Evolutionary conservation across 2,113 vertebrate species (phyloP).

Genomic region (Nymphicus hollandicus): DNA sequence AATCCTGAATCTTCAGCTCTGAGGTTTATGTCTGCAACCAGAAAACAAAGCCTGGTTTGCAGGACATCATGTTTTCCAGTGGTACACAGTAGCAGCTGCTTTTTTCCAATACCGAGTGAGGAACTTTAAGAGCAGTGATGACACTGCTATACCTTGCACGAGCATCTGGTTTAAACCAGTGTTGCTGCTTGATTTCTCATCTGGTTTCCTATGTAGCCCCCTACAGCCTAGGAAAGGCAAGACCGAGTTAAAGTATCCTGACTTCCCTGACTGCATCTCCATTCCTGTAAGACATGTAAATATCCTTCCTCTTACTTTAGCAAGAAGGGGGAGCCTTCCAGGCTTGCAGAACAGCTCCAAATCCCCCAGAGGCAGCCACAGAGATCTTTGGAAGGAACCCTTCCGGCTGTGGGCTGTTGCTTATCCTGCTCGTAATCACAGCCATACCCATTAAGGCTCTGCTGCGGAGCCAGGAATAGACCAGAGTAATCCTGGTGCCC

Average conservation of each 20-base stretch:
- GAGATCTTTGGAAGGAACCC: neutral
- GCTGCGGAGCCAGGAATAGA: neutral
- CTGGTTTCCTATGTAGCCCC: neutral
- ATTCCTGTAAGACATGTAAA: neutral
- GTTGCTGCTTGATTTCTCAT: neutral
- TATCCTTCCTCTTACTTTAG: neutral
- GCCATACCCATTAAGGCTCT: neutral
- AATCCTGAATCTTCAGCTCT: neutral
- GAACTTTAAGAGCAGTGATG: neutral
- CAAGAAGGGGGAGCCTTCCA: neutral
- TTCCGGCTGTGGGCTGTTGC: neutral
- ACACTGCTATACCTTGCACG: neutral
- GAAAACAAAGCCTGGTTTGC: neutral
- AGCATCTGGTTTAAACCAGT: neutral
- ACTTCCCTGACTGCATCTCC: neutral
- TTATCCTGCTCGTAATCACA: neutral
- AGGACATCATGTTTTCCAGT: neutral
- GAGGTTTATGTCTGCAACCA: neutral
- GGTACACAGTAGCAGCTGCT: neutral
- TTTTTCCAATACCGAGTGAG: neutral
- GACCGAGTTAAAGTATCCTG: neutral
- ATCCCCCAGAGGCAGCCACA: neutral
- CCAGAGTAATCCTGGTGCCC: neutral
- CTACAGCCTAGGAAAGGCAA: neutral
- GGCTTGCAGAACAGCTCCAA: neutral